phyloP scores from a whole-genome alignment of 1,140 invertebrate species.

The Brachionus rubens region DNA sequence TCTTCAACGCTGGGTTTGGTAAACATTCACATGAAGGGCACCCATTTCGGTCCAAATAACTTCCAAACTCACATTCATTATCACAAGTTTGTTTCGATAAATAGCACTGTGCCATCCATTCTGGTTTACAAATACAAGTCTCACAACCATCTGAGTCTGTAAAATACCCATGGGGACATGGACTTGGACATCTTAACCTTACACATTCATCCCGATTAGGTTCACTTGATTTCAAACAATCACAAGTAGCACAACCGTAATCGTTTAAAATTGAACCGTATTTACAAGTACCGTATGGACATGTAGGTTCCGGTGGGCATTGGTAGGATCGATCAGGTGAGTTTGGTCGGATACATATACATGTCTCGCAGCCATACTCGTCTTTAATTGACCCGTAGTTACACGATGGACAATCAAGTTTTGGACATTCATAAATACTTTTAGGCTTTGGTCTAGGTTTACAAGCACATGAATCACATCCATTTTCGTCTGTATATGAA shows the following conservation, averaged over 20 bases:
- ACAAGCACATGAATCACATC: slow-evolving; percentile 41
- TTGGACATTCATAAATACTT: slow-evolving; percentile 27
- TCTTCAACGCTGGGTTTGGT: slow-evolving; percentile 23
- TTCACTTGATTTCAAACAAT: slow-evolving; percentile 22
- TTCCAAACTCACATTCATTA: background rate
- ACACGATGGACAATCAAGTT: slow-evolving; percentile 30
- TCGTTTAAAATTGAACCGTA: slow-evolving; percentile 35
- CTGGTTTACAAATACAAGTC: slow-evolving; percentile 33
- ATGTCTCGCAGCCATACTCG: slow-evolving; percentile 44
- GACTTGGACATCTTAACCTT: background rate
- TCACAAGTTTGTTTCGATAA: background rate
- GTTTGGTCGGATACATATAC: slow-evolving; percentile 44
- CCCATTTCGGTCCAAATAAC: slow-evolving; percentile 29
- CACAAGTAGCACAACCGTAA: slow-evolving; percentile 31
- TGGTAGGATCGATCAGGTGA: background rate
- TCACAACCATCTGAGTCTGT: slow-evolving; percentile 39
- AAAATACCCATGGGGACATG: slow-evolving; percentile 24
- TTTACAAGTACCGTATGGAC: slow-evolving; percentile 34
- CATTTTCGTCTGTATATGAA: slow-evolving; percentile 40
- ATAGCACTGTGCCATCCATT: slow-evolving; percentile 27
- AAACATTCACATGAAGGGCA: slow-evolving; percentile 35
- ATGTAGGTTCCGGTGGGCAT: background rate
- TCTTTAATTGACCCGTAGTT: slow-evolving; percentile 43
- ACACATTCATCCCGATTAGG: background rate
- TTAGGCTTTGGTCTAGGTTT: slow-evolving; percentile 13